Evolutionary conservation across 1,140 invertebrate genomes (phyloP).

Genomic region (Zaprionus gabonicus): DNA sequence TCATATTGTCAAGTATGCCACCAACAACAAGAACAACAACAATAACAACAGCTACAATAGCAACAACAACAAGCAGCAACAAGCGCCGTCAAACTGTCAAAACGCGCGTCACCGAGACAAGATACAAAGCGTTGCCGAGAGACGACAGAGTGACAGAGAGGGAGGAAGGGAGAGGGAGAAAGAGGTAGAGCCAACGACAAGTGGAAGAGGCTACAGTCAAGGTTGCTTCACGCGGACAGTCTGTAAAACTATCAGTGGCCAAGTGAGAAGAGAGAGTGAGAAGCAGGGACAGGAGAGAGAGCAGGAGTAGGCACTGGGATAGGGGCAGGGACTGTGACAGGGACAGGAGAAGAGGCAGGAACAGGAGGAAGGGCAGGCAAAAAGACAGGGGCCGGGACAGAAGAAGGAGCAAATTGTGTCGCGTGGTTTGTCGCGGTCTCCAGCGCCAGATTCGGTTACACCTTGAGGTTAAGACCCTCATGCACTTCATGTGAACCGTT

Average conservation of each 20-base stretch:
- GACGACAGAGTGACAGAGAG: not conserved
- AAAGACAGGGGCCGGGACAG: too few relatives aligned
- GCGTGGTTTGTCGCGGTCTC: not conserved
- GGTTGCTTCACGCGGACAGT: not conserved
- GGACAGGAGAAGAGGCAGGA: not conserved
- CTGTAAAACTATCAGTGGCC: not conserved
- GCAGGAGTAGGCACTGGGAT: not conserved
- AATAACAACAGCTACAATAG: constrained; percentile 11
- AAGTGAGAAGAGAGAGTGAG: too few relatives aligned
- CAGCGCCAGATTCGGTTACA: not conserved
- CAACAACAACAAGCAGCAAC: constrained; percentile 13
- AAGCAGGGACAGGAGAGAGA: not conserved
- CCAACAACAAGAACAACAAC: constrained; percentile 39
- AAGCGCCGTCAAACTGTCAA: constrained; percentile 72
- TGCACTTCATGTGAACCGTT: constrained; percentile 43
- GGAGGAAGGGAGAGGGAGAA: not conserved
- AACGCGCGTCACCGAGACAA: constrained; percentile 46
- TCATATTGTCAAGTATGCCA: constrained; percentile 65
- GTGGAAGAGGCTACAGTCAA: not conserved
- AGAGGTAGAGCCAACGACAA: not conserved
- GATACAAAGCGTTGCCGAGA: not conserved
- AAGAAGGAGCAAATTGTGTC: not conserved
- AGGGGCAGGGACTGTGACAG: not conserved
- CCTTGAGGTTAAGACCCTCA: not conserved
- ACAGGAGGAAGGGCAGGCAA: too few relatives aligned